Base-by-base conservation (phyloP, 2,113 vertebrate species). In the Albula glossodonta region DNA sequence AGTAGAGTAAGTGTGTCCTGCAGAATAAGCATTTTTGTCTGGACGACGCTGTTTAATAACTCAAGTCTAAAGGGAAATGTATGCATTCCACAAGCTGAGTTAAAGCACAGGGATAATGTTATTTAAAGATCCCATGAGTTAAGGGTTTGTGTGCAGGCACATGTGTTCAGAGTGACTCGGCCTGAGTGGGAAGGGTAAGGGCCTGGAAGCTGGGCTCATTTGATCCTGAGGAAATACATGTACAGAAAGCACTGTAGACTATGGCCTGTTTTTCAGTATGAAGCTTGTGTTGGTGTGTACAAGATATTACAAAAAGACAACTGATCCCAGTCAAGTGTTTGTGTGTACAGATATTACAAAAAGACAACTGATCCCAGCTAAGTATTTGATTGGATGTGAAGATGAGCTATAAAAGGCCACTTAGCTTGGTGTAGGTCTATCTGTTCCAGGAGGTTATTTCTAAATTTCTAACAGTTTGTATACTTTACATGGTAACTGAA, bases 31-130 rank as follows among this genome's bases (percentile, higher is more conserved):
- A 7, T 51, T 88, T 60, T 78, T 86, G 78, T 66, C 87, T 78
- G 22, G n/a, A 60, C 57, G 83, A 80, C 77, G 63, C n/a, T 11
- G 51, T 84, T 88, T 78, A 53, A 84, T 84, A 87, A 87, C 56
- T 19, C 78, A 60, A 79, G 78, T 49, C 74, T 51, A 4, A 41
- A 80, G 10, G 4, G 81, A 60, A 57, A 51, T 10, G 70, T 11
- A 13, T 0, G 80, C 82, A 66, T 83, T 70, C 52, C 70, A 25
- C 17, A 12, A 86, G 57, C 3, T n/a, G 50, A 48, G 9, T 17
- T 80, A 52, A 85, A 70, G 50, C 8, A n/a, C 12, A 63, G 31
- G 81, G 31, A 57, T 83, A 50, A 81, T 53, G 49, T 81, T 81
- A 52, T 52, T 81, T 51, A 51, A 52, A 51, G 80, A 81, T 51